Percentiles rank a stretch among this genome's conserved stretches.
Conservation (phyloP, 1,140 invertebrate species). For the Batillaria attramentaria region DNA sequence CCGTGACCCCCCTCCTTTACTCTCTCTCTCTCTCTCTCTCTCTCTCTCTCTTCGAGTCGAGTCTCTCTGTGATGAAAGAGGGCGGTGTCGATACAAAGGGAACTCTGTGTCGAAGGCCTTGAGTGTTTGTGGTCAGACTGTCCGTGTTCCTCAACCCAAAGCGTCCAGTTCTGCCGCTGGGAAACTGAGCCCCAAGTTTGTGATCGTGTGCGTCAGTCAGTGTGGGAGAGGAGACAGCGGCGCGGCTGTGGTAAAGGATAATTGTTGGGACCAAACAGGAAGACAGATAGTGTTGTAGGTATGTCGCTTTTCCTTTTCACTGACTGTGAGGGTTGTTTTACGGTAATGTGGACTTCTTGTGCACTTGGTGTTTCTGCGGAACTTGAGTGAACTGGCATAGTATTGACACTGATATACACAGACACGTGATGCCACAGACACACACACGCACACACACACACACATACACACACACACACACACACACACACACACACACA, state of each 20-base stretch:
- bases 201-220: too few species aligned
- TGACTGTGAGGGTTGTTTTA: background rate
- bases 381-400: too few species aligned
- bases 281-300: background rate
- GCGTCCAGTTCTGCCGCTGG: too few species aligned
- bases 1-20: too few species aligned
- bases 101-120: too few species aligned
- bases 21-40: too few species aligned
- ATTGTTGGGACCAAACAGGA: background rate
- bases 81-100: too few species aligned
- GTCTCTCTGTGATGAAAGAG: too few species aligned
- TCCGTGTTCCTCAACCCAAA: too few species aligned
- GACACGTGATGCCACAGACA: background rate
- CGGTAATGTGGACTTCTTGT: background rate
- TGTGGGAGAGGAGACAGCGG: background rate
- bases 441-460: conserved; percentile 5
- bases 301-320: background rate
- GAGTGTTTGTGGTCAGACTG: too few species aligned
- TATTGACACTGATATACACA: background rate
- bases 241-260: background rate
- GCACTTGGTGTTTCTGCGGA: background rate
- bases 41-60: too few species aligned
- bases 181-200: too few species aligned
- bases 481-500: background rate
- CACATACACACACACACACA: conserved; percentile 76